Conservation (phyloP, 2,888 invertebrate species). For the Seladonia tumulorum region DNA sequence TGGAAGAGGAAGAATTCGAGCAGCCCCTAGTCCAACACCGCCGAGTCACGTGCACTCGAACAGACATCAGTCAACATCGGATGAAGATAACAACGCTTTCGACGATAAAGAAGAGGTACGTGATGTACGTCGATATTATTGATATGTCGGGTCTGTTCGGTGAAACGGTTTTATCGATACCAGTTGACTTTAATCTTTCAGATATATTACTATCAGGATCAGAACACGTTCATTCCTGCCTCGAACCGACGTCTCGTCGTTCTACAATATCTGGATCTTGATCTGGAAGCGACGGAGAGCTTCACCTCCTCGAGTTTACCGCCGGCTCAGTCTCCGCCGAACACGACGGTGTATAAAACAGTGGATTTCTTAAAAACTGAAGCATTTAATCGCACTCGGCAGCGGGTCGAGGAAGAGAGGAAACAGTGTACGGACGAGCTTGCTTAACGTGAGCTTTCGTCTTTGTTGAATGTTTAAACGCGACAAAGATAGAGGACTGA, state of each 20-base stretch:
- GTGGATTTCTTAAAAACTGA: slow-evolving; percentile 98
- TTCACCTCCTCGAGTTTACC: slow-evolving; percentile 82
- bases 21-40: slow-evolving; percentile 86
- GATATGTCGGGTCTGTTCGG: neutral
- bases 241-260: slow-evolving; percentile 81
- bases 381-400: slow-evolving; percentile 94
- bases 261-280: slow-evolving; percentile 95
- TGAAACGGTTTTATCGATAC: neutral
- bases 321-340: slow-evolving; percentile 83
- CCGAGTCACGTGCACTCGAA: slow-evolving; percentile 77
- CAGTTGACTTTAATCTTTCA: slow-evolving; percentile 66
- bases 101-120: slow-evolving; percentile 84
- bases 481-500: neutral
- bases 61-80: slow-evolving; percentile 83
- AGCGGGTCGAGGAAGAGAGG: slow-evolving; percentile 91
- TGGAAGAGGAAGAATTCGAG: slow-evolving; percentile 83
- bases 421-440: slow-evolving; percentile 83
- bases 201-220: slow-evolving; percentile 83
- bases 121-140: slow-evolving; percentile 6
- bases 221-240: slow-evolving; percentile 80
- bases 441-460: slow-evolving; percentile 57
- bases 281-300: slow-evolving; percentile 87
- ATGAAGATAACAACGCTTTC: slow-evolving; percentile 83
- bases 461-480: neutral
- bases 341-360: slow-evolving; percentile 92